These are phyloP conservation scores for Tetrao urogallus DNA, from an alignment of 2,113 vertebrate species.

Conservation along the genomic window DNA sequence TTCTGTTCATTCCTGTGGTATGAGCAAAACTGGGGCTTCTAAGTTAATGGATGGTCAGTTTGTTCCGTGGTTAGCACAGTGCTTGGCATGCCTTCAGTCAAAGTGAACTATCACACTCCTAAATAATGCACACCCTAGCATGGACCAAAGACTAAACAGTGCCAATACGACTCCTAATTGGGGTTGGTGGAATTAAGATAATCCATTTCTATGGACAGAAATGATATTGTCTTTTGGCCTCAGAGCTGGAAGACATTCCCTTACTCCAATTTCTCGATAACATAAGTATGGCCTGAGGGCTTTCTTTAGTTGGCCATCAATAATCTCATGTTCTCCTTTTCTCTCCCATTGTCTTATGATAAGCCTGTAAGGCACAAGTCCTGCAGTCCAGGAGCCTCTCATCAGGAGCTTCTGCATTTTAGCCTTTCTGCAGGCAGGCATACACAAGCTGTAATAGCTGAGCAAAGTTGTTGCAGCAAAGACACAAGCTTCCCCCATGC, in stretches of 20 bases:
- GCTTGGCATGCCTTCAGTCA: background rate
- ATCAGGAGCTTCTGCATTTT: background rate
- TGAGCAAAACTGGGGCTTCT: background rate
- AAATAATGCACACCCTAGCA: background rate
- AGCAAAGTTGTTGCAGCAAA: background rate
- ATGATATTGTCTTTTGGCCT: background rate
- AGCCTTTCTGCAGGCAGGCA: background rate
- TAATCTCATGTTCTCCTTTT: background rate
- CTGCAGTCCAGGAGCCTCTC: background rate
- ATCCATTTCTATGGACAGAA: background rate
- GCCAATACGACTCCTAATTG: background rate
- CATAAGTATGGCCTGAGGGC: background rate
- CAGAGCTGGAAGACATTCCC: background rate
- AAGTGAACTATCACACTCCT: background rate
- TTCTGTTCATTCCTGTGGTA: accelerated
- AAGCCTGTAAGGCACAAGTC: background rate
- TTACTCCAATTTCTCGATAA: background rate
- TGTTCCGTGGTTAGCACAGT: background rate
- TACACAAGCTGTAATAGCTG: background rate
- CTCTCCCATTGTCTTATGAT: background rate
- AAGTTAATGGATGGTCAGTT: too few species aligned
- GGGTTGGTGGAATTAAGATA: background rate
- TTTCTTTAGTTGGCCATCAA: background rate
- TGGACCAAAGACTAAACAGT: background rate
- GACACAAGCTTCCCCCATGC: background rate